Percentiles rank a stretch among this genome's conserved stretches.
phyloP scores from a whole-genome alignment of 2,113 vertebrate species.

The Taxidea taxus region DNA sequence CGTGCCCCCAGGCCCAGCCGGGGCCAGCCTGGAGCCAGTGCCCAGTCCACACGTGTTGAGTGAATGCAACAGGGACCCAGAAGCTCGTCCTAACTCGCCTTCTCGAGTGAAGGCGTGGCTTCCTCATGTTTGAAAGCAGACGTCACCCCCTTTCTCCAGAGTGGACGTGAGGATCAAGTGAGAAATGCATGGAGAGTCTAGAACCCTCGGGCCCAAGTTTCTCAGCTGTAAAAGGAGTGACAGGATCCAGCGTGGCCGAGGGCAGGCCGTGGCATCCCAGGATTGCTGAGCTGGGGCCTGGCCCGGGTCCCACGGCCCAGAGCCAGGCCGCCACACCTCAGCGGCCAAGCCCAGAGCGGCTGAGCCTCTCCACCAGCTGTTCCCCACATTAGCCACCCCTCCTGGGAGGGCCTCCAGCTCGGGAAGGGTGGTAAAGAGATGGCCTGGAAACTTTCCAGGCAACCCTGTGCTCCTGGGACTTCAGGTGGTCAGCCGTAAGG shows the following conservation, averaged over 20 bases:
- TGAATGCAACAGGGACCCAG: neutral
- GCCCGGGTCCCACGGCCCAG: neutral
- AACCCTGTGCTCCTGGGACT: too few species aligned
- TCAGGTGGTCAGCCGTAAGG: neutral
- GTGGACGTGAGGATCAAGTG: neutral
- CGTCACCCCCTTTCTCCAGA: neutral
- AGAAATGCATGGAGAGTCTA: neutral
- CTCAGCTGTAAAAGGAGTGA: neutral
- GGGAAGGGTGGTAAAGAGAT: neutral
- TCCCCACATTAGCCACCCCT: neutral
- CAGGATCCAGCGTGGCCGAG: too few species aligned
- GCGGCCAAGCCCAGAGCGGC: neutral
- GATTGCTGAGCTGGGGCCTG: neutral
- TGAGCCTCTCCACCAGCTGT: neutral
- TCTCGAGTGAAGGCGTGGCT: fast-evolving
- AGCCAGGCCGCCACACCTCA: neutral
- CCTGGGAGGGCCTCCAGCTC: neutral
- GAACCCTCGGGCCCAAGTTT: neutral
- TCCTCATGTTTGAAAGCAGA: too few species aligned
- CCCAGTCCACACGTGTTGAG: fast-evolving
- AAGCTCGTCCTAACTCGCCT: fast-evolving
- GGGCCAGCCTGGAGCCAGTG: neutral
- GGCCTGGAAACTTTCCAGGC: neutral
- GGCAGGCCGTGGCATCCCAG: fast-evolving
- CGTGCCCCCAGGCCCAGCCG: fast-evolving